Percentiles rank a stretch among this genome's conserved stretches.
phyloP scores from a whole-genome alignment of 2,888 invertebrate genomes.

The Cheilosia vernalis region DNA sequence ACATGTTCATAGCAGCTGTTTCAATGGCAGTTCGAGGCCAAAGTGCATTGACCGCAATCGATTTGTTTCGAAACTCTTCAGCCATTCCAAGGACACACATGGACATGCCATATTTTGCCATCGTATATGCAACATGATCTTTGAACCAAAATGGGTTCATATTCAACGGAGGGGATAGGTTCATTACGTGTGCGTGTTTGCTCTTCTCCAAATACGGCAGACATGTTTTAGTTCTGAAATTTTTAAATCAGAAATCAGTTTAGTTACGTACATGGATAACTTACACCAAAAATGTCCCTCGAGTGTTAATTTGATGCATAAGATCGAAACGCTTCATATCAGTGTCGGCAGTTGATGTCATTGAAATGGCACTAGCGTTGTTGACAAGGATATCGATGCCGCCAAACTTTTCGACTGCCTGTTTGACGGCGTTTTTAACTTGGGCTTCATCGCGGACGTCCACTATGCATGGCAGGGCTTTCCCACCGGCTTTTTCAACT shows the following conservation, averaged over 20 bases:
- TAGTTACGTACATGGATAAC: conserved; percentile 78
- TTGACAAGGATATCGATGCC: conserved; percentile 97
- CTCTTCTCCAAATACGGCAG: conserved; percentile 94
- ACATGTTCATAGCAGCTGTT: conserved; percentile 96
- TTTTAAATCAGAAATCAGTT: not conserved
- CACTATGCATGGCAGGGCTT: conserved; percentile 91
- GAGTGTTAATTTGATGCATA: conserved; percentile 96
- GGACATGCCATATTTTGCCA: conserved; percentile 99
- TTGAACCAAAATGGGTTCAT: conserved; percentile 95
- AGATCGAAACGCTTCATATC: conserved; percentile 98
- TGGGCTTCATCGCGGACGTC: conserved; percentile 92
- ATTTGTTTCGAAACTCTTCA: conserved; percentile 92
- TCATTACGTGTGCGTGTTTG: conserved; percentile 96
- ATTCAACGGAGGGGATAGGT: conserved; percentile 96
- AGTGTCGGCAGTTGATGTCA: conserved; percentile 91
- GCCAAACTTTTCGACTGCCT: conserved; percentile 91
- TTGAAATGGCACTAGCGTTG: conserved; percentile 97
- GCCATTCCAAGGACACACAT: conserved; percentile 99
- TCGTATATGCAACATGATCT: conserved; percentile 97
- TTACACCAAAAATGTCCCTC: conserved; percentile 97
- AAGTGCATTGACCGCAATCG: conserved; percentile 96
- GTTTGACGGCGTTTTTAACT: conserved; percentile 86
- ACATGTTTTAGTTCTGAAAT: conserved; percentile 92
- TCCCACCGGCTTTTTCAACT: conserved; percentile 93
- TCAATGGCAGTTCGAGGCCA: conserved; percentile 98